Conservation (phyloP, 2,888 invertebrate genomes). For the Sycophila texana region DNA sequence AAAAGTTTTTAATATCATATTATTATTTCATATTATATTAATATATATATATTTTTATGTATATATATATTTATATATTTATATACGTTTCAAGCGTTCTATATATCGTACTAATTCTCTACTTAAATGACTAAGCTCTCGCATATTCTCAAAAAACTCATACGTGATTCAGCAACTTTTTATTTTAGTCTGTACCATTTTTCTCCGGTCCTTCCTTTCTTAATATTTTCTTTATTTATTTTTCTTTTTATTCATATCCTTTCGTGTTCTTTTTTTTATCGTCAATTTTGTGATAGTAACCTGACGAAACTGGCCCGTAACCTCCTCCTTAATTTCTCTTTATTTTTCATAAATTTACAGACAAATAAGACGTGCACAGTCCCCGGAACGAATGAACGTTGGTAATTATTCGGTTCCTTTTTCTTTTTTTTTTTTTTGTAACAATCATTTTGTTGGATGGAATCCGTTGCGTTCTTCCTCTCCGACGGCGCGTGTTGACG, state of each 20-base stretch:
- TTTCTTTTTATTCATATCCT: background rate
- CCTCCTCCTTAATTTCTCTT: slow-evolving; percentile 2
- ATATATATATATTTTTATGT: slow-evolving; percentile 47
- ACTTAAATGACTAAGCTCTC: slow-evolving; percentile 55
- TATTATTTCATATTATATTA: slow-evolving; percentile 54
- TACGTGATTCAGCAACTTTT: slow-evolving; percentile 51
- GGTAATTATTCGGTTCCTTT: slow-evolving; percentile 55
- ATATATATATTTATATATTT: slow-evolving; percentile 56
- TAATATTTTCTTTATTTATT: slow-evolving; percentile 1
- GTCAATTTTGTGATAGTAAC: background rate
- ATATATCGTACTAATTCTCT: slow-evolving; percentile 63
- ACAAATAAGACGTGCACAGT: slow-evolving; percentile 62
- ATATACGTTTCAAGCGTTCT: slow-evolving; percentile 74
- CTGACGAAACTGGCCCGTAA: no score
- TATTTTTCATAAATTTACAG: slow-evolving; percentile 60
- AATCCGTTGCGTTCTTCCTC: slow-evolving; percentile 66
- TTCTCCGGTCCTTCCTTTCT: slow-evolving; percentile 19
- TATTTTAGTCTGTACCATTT: background rate
- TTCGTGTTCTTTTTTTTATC: background rate
- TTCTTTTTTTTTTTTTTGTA: background rate
- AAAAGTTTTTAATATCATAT: slow-evolving; percentile 74
- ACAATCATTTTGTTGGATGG: slow-evolving; percentile 65
- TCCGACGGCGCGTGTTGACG: slow-evolving; percentile 57
- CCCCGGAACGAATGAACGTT: slow-evolving; percentile 66
- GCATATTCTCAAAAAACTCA: slow-evolving; percentile 51